Evolutionary conservation across 1,140 invertebrate genomes (phyloP).

Genomic region (Vanessa atalanta): DNA sequence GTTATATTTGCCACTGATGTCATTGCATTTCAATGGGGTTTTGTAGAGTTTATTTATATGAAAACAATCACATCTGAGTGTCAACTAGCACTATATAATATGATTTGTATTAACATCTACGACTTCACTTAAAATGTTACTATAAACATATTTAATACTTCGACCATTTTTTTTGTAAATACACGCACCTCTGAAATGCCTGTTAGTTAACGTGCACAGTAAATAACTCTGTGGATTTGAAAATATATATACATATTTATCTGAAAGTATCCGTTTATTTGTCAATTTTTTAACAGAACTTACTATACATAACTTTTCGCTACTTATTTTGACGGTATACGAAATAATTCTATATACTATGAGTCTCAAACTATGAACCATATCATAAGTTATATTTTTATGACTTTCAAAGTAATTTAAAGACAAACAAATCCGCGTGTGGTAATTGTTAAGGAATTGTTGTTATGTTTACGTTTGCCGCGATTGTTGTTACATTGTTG

Average conservation of each 20-base stretch:
- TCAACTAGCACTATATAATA: no score
- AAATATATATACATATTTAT: neutral
- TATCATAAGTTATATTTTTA: neutral
- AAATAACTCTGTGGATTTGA: neutral
- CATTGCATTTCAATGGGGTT: conserved; percentile 58
- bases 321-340: no score
- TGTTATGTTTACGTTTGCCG: conserved; percentile 10
- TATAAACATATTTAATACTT: neutral
- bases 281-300: neutral
- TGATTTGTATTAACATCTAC: no score
- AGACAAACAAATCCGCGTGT: neutral
- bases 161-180: no score
- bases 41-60: conserved; percentile 1
- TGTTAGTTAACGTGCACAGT: no score
- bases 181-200: no score
- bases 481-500: conserved; percentile 48
- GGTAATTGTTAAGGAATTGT: conserved; percentile 2
- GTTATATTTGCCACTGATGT: conserved; percentile 59
- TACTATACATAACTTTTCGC: neutral
- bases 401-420: neutral
- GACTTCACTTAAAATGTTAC: no score
- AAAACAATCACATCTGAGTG: no score
- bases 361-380: neutral
- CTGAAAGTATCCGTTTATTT: neutral
- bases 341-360: no score